Evolutionary conservation across 2,888 invertebrate genomes (phyloP).

Genomic region (Polymixis lichenea): DNA sequence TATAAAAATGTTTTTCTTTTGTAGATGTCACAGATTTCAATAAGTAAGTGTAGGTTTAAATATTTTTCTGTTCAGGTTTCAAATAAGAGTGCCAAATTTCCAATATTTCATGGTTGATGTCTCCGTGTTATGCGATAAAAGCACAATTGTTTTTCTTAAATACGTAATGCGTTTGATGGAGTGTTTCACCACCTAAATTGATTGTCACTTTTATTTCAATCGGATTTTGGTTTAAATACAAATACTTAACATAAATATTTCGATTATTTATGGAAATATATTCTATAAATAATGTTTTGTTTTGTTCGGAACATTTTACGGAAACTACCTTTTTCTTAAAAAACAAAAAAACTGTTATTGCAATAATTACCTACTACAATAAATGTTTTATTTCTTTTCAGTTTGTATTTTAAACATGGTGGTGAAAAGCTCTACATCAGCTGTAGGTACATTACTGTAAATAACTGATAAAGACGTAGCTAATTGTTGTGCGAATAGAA

Average conservation of each 20-base stretch:
- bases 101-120: constrained; percentile 35
- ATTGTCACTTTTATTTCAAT: not conserved
- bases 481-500: constrained; percentile 88
- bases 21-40: constrained; percentile 23
- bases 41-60: constrained; percentile 26
- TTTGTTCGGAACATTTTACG: not conserved
- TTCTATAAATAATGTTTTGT: no score
- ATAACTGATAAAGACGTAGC: constrained; percentile 84
- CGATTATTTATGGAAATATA: not conserved
- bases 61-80: constrained; percentile 65
- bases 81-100: constrained; percentile 65
- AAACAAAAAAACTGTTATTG: not conserved
- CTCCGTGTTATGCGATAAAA: constrained; percentile 42
- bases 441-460: constrained; percentile 75
- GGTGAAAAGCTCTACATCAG: constrained; percentile 55
- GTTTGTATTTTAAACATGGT: constrained; percentile 23
- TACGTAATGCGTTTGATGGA: constrained; percentile 29
- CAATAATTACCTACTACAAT: constrained; percentile 13
- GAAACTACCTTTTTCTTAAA: not conserved
- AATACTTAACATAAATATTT: not conserved
- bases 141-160: constrained; percentile 57
- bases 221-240: not conserved
- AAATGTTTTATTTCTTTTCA: not conserved
- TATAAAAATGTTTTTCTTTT: constrained; percentile 16
- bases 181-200: constrained; percentile 43